A percentile compares a stretch with the other conserved stretches of the same genome.
Conservation (phyloP, 2,888 invertebrate genomes). For the Nezara viridula region DNA sequence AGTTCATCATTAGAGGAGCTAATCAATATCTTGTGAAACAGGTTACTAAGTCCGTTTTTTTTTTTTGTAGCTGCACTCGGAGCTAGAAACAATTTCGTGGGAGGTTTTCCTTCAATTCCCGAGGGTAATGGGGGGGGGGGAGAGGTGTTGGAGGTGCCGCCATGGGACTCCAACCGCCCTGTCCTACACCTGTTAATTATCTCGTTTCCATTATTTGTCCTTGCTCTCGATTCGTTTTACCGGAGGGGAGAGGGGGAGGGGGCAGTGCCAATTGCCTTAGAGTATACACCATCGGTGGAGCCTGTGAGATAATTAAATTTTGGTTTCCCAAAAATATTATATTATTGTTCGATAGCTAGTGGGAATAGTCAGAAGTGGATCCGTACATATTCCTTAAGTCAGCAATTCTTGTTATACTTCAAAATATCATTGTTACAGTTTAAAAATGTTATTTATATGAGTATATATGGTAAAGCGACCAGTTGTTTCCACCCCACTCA, state of each 20-base stretch:
- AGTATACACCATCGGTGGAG: background rate
- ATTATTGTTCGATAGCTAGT: too few species aligned
- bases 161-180: background rate
- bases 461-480: too few species aligned
- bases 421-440: too few species aligned
- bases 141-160: background rate
- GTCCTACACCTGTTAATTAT: conserved; percentile 16
- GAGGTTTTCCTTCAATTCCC: conserved; percentile 2
- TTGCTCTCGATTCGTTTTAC: background rate
- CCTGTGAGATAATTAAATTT: background rate
- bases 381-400: too few species aligned
- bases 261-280: background rate
- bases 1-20: background rate
- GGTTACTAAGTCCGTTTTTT: background rate
- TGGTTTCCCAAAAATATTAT: background rate
- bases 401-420: too few species aligned
- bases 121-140: background rate
- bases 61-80: too few species aligned
- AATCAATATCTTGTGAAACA: background rate
- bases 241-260: background rate
- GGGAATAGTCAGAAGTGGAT: too few species aligned
- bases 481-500: too few species aligned
- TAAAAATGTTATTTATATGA: too few species aligned
- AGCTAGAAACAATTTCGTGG: background rate
- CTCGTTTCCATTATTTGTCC: background rate